These are phyloP conservation scores for Phrynocephalus versicolor DNA, from an alignment of 2,113 vertebrate genomes.

Conservation along the genomic window DNA sequence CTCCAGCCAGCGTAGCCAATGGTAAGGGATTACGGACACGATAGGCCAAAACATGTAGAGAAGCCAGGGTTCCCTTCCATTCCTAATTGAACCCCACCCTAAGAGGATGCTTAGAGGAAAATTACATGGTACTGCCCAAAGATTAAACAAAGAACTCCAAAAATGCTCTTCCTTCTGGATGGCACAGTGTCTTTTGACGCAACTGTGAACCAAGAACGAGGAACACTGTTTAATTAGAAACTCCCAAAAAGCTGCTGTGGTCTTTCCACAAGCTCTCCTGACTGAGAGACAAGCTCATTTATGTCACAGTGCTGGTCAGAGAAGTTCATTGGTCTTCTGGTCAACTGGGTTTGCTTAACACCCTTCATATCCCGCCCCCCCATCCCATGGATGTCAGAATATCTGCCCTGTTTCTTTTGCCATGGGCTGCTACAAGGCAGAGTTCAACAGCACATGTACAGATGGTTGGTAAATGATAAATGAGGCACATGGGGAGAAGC, in stretches of 20 bases:
- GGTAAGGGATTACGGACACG: no score
- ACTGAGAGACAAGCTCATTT: fast-evolving
- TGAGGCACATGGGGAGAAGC: background rate
- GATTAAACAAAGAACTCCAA: background rate
- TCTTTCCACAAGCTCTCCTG: background rate
- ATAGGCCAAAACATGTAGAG: no score
- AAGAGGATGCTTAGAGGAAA: background rate
- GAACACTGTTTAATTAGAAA: background rate
- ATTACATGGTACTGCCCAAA: background rate
- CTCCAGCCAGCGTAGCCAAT: no score
- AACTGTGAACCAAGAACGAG: background rate
- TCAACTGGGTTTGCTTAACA: background rate
- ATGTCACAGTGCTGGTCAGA: fast-evolving
- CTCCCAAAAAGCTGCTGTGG: no score
- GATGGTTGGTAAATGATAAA: background rate
- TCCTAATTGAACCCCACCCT: background rate
- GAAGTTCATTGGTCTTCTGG: background rate
- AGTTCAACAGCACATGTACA: fast-evolving
- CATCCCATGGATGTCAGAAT: background rate
- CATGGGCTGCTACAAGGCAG: fast-evolving
- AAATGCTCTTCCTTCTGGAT: background rate
- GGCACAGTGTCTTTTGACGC: no score
- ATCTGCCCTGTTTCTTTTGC: fast-evolving
- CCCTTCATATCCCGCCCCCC: no score
- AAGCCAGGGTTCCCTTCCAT: no score